phyloP scores from a whole-genome alignment of 2,888 invertebrate species.

The Unio delphinus region DNA sequence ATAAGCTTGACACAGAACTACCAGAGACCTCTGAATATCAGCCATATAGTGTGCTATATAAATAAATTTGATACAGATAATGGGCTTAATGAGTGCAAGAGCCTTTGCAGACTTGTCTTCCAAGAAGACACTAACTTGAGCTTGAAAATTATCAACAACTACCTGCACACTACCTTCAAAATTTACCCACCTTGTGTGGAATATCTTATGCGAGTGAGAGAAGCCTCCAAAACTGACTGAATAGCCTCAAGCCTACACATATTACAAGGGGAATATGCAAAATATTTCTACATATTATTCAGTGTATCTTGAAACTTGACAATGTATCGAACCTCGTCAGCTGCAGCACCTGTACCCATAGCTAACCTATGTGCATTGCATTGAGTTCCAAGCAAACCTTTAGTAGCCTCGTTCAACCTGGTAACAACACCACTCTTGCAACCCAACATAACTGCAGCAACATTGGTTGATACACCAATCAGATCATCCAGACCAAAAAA shows the following conservation, averaged over 20 bases:
- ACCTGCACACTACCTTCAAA: constrained; percentile 20
- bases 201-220: constrained; percentile 12
- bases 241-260: no score
- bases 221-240: no score
- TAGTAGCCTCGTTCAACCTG: constrained; percentile 15
- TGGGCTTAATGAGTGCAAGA: constrained; percentile 17
- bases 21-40: no score
- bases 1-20: no score
- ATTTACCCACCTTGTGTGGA: constrained; percentile 18
- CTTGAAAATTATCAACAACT: constrained; percentile 12
- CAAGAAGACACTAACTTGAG: constrained; percentile 8
- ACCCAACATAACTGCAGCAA: constrained; percentile 6
- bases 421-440: constrained; percentile 27
- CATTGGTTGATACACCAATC: constrained; percentile 22
- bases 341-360: constrained; percentile 20
- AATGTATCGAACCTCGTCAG: constrained; percentile 25
- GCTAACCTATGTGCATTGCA: constrained; percentile 33
- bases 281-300: constrained; percentile 14
- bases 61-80: neutral
- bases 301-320: constrained; percentile 31
- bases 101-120: constrained; percentile 18
- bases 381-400: constrained; percentile 24
- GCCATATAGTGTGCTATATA: no score
- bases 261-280: neutral
- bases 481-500: constrained; percentile 11